These are phyloP conservation scores for Aelia acuminata DNA, from an alignment of 2,888 invertebrate genomes.

Conservation along the genomic window DNA sequence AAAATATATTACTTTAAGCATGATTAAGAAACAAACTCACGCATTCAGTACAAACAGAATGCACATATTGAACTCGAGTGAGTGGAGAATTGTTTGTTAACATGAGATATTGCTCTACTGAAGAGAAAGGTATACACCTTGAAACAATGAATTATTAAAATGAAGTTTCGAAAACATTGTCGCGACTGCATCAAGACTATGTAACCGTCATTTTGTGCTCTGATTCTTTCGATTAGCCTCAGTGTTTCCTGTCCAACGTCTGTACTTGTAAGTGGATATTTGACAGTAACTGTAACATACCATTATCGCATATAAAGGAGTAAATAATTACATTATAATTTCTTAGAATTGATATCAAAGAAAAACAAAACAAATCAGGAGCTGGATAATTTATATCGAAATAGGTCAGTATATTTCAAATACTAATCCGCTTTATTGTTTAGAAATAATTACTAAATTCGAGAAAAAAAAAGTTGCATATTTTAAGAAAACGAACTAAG, in stretches of 20 bases:
- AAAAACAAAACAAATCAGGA: too few relatives aligned
- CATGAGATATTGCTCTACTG: neutral
- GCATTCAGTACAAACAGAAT: neutral
- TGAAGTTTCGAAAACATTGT: conserved; percentile 32
- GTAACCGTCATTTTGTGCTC: conserved; percentile 39
- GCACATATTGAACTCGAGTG: neutral
- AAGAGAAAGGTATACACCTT: neutral
- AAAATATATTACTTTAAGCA: too few relatives aligned
- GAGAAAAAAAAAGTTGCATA: too few relatives aligned
- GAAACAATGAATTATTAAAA: conserved; percentile 45
- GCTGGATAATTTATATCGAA: too few relatives aligned
- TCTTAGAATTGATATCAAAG: too few relatives aligned
- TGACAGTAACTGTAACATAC: neutral
- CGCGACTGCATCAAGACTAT: neutral
- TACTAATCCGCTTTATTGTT: too few relatives aligned
- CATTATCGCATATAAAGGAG: neutral
- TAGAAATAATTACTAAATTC: too few relatives aligned
- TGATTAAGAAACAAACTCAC: neutral
- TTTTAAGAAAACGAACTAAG: neutral
- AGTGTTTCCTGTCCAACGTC: conserved; percentile 10
- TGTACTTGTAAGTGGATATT: neutral
- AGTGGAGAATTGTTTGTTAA: neutral
- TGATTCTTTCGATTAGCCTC: conserved; percentile 37
- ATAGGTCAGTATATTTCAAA: too few relatives aligned
- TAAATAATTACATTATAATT: too few relatives aligned